Base-by-base conservation (phyloP, 2,113 vertebrate species). In the Caranx melampygus region DNA sequence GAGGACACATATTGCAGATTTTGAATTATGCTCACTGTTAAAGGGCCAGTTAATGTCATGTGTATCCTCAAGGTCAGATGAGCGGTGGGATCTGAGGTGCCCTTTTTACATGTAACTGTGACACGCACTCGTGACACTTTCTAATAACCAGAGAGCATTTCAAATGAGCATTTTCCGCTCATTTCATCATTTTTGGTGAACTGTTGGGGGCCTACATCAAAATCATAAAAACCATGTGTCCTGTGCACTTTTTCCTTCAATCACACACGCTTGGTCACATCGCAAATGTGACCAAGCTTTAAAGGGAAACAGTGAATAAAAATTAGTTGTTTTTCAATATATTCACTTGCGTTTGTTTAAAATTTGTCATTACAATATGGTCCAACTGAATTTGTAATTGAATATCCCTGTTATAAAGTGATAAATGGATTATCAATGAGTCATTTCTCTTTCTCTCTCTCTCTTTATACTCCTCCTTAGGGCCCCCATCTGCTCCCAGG, bases 401-500 rank as follows among this genome's bases (percentile, higher is more conserved):
- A 68, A 59, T 21, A 14, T 35, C 58, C 20, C 49, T 44, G 7
- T 34, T 31, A 59, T 7, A 54, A 59, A 60, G 5, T 57, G 37
- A 70, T 13, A 4, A 52, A 11, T 72, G 26, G 16, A 42, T 55
- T 33, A 31, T 61, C 60, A 45, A 11, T 72, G 31, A 61, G 47
- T 18, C 70, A 42, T 59, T 54, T 55, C 73, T 55, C 73, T 54
- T 45, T 40, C 14, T 51, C 6, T 59, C 47, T 70, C 14, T 66
- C 6, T 5, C 6, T 52, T 45, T 69, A 52, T 58, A 6, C 64
- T 40, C 88, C 31, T 86, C 65, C 68, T 6, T 90, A 97, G 97
- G 96, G 61, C 96, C 97, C 11, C 97, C 97, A 18, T 97, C 96
- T 52, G 93, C 95, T 83, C 95, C 95, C 0, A 94, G 95, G 75